Evolutionary conservation across 2,113 vertebrate species (phyloP), one percentile per base, ranked within the genome.

Genomic region (Penelope pileata): DNA sequence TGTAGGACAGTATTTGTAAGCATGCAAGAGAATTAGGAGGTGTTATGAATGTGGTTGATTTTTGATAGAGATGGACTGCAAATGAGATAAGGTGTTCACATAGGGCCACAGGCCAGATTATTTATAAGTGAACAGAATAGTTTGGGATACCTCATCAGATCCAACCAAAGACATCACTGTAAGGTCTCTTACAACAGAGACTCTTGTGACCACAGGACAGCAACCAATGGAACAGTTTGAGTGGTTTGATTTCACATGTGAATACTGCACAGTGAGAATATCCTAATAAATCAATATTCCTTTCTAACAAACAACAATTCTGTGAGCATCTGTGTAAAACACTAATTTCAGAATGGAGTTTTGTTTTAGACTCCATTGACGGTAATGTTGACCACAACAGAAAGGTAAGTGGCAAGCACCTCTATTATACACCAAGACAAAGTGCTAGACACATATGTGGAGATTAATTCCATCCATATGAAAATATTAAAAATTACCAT

Each of bases 261-360:
- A 69, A 22, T 5, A 1, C 1, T 15, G 7, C 16, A 12, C 6
- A 40, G 2, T 2, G 1, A 10, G 4, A 75, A 62, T 18, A 48
- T 5, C 15, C 9, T 21, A n/a, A 70, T 10, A 56, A n/a, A 11
- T 2, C 0, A 0, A 3, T 56, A 14, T 53, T 4, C 2, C 9
- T 10, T 64, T 93, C 85, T 34, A 36, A 42, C 4, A 64, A 26
- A 4, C 4, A 32, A 42, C 15, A 11, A 48, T 7, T 9, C 7
- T 76, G 76, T 77, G 4, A 66, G 7, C 6, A 64, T 7, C 18
- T 63, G 42, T n/a, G 16, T 21, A 53, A 60, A 36, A 38, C 6
- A 43, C 0, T 26, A 48, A 2, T 27, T 64, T 68, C 5, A 83
- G 34, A 38, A 88, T 56, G 38, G 19, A 10, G 9, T 23, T 86